phyloP scores from a whole-genome alignment of 2,797 vertebrate genomes.

The Neosalanx taihuensis region DNA sequence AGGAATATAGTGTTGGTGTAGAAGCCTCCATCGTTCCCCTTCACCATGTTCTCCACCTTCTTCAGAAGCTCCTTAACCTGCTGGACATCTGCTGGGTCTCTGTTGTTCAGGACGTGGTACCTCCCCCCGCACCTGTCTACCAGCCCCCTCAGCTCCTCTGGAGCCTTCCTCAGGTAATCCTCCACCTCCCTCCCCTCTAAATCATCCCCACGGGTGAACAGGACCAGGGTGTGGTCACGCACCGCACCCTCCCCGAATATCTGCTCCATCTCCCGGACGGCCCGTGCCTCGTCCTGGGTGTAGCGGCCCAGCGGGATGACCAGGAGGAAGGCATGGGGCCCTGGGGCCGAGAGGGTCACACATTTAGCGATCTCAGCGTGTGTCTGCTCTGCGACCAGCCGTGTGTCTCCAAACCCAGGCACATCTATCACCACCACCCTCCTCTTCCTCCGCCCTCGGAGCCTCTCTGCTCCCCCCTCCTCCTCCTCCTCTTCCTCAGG shows the following conservation, averaged over 20 bases:
- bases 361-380: slow-evolving; percentile 70
- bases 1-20: slow-evolving; percentile 66
- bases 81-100: slow-evolving; percentile 39
- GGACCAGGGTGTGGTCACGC: slow-evolving; percentile 65
- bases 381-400: slow-evolving; percentile 53
- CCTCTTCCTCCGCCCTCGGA: slow-evolving; percentile 16
- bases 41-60: slow-evolving; percentile 67
- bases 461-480: slow-evolving; percentile 5
- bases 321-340: slow-evolving; percentile 79
- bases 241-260: slow-evolving; percentile 70
- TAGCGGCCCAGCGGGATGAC: slow-evolving; percentile 77
- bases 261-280: slow-evolving; percentile 49
- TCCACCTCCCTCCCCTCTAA: slow-evolving; percentile 62
- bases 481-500: slow-evolving; percentile 26
- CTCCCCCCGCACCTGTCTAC: slow-evolving; percentile 67
- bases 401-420: slow-evolving; percentile 77
- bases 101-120: slow-evolving; percentile 75
- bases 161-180: slow-evolving; percentile 54
- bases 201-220: slow-evolving; percentile 73
- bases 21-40: slow-evolving; percentile 46
- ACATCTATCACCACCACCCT: slow-evolving; percentile 71
- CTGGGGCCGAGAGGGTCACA: slow-evolving; percentile 68
- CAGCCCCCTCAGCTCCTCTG: slow-evolving; percentile 55
- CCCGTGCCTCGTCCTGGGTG: slow-evolving; percentile 63
- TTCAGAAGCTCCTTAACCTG: slow-evolving; percentile 67